A percentile compares a stretch with the other conserved stretches of the same genome.
These are phyloP conservation scores for Xyrichtys novacula DNA, from an alignment of 2,797 vertebrate species.

Conservation along the genomic window DNA sequence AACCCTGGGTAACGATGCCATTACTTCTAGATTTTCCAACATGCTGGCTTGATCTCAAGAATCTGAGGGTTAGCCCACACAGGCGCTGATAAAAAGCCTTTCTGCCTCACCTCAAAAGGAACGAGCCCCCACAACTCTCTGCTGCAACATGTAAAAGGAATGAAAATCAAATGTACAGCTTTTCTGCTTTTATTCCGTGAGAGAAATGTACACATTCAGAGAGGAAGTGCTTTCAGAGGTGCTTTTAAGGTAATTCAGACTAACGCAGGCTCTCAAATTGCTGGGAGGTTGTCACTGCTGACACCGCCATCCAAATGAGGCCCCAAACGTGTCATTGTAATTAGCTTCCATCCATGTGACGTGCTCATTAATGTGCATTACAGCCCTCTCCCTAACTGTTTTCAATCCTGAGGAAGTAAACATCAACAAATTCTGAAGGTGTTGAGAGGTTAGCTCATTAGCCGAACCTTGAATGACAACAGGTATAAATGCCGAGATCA, in stretches of 20 bases:
- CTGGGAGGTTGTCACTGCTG: slow-evolving; percentile 37
- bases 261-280: slow-evolving; percentile 17
- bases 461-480: slow-evolving; percentile 53
- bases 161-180: slow-evolving; percentile 44
- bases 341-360: slow-evolving; percentile 63
- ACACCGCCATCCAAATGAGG: slow-evolving; percentile 57
- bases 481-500: slow-evolving; percentile 44
- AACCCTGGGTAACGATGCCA: slow-evolving; percentile 39
- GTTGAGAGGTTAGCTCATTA: slow-evolving; percentile 64
- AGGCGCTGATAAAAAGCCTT: slow-evolving; percentile 48
- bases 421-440: slow-evolving; percentile 61
- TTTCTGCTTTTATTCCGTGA: slow-evolving; percentile 22
- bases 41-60: slow-evolving; percentile 28
- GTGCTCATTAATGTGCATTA: slow-evolving; percentile 71
- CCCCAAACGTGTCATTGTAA: slow-evolving; percentile 64
- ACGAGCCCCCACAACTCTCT: slow-evolving; percentile 16
- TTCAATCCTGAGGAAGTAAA: slow-evolving; percentile 59
- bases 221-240: slow-evolving; percentile 24
- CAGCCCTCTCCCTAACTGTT: slow-evolving; percentile 28
- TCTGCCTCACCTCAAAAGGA: slow-evolving; percentile 41
- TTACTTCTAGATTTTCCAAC: slow-evolving; percentile 39
- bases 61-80: slow-evolving; percentile 50
- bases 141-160: slow-evolving; percentile 12
- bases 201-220: slow-evolving; percentile 18
- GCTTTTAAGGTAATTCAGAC: slow-evolving; percentile 44